Base-by-base conservation (phyloP, 2,113 vertebrate genomes). In the Pelobates fuscus region DNA sequence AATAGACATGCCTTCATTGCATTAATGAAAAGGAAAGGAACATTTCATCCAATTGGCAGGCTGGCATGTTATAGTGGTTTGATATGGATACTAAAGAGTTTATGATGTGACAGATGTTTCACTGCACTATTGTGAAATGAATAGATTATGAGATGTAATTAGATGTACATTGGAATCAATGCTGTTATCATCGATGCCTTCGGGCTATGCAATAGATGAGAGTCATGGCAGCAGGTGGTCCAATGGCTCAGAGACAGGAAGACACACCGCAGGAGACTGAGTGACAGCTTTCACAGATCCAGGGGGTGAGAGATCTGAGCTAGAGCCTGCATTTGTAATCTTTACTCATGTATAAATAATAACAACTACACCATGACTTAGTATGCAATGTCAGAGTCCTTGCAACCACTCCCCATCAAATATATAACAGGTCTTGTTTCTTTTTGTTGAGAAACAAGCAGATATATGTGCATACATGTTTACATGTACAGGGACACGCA, bases 131-230 rank as follows among this genome's bases (percentile, higher is more conserved):
- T 92, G 94, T 93, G 94, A 95, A 98, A 98, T 97, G 96, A 97
- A 97, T 98, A 98, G 96, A 98, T 98, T 95, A 98, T 98, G 94
- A 97, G 94, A 93, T 93, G 94, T 98, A 98, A 98, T 98, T 98
- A 98, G 95, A 95, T 94, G 93, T 95, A 96, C 94, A 95, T 94
- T 93, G 93, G 93, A 98, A 98, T 98, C 96, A 98, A 97, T 98
- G 95, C 94, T 91, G 91, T 93, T 93, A 93, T 94, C 93, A 91
- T 91, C 84, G 89, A 92, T 92, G 94, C 95, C 93, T 93, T 92
- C 91, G 82, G 94, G 94, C 93, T 80, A 92, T 93, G 92, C 91
- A 90, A 85, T 91, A 93, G 95, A 92, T 92, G 92, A 93, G 90
- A 90, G 89, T 88, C 88, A 90, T 88, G 89, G 90, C 92, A 92